phyloP scores from a whole-genome alignment of 1,140 invertebrate species.

The Spodoptera frugiperda region DNA sequence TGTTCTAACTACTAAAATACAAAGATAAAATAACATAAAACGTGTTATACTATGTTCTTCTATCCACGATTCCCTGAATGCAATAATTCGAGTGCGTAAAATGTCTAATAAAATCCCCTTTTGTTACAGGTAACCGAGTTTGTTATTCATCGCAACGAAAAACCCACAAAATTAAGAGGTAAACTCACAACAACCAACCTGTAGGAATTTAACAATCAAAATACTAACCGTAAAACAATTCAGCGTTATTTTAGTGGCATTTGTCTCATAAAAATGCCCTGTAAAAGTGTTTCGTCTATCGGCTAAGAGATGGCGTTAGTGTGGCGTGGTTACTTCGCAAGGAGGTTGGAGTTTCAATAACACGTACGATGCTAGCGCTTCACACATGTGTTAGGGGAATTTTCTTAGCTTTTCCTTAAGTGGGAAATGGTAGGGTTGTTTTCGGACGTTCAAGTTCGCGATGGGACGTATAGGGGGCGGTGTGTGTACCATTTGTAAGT shows the following conservation, averaged over 20 bases:
- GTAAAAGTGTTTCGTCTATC: slow-evolving; percentile 70
- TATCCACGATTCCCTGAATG: neutral
- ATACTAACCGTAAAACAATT: slow-evolving; percentile 49
- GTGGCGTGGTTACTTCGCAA: slow-evolving; percentile 52
- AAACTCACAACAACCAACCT: slow-evolving; percentile 45
- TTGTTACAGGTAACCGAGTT: slow-evolving; percentile 41
- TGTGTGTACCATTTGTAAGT: slow-evolving; percentile 46
- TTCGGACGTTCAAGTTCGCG: slow-evolving; percentile 71
- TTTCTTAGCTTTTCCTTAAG: slow-evolving; percentile 74
- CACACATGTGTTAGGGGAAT: slow-evolving; percentile 60
- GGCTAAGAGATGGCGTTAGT: slow-evolving; percentile 75
- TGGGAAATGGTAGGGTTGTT: slow-evolving; percentile 63
- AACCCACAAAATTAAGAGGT: slow-evolving; percentile 46
- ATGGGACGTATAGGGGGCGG: slow-evolving; percentile 77
- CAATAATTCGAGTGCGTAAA: neutral
- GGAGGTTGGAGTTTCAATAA: slow-evolving; percentile 24
- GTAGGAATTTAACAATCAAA: slow-evolving; percentile 47
- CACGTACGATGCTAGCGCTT: slow-evolving; percentile 60
- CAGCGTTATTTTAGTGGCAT: slow-evolving; percentile 56
- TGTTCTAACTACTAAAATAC: neutral
- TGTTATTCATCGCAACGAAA: slow-evolving; percentile 40
- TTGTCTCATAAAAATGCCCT: slow-evolving; percentile 62
- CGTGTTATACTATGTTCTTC: neutral
- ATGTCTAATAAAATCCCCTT: slow-evolving; percentile 30
- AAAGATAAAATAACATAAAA: too few species aligned